Evolutionary conservation across 2,797 vertebrate species (phyloP).

Genomic region (Cyclopterus lumpus): DNA sequence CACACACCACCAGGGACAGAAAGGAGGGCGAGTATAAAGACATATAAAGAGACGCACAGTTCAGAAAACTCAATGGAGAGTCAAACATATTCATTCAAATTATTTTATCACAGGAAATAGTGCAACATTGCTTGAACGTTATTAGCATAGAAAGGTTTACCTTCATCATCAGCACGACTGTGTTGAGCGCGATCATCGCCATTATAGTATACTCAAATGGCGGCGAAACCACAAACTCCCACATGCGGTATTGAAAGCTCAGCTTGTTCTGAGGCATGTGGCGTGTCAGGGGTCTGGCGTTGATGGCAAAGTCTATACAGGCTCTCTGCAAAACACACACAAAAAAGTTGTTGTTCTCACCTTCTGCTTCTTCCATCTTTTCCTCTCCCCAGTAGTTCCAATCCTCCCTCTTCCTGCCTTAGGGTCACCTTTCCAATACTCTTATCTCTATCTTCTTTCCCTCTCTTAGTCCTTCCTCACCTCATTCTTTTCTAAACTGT

Average conservation of each 20-base stretch:
- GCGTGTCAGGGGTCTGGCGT: constrained; percentile 93
- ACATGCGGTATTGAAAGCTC: constrained; percentile 97
- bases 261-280: constrained; percentile 98
- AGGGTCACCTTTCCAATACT: not conserved
- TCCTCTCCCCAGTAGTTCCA: not conserved
- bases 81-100: constrained; percentile 29
- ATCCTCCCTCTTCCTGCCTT: not conserved
- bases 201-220: constrained; percentile 98
- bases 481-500: constrained; percentile 99
- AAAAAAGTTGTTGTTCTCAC: not conserved
- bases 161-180: constrained; percentile 99
- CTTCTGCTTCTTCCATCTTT: not conserved
- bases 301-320: constrained; percentile 98
- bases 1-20: constrained; percentile 25
- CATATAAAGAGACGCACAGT: constrained; percentile 28
- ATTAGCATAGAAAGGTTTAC: constrained; percentile 67
- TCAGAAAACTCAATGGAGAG: constrained; percentile 8
- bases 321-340: constrained; percentile 85
- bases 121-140: not conserved
- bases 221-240: constrained; percentile 98
- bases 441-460: not conserved
- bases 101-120: constrained; percentile 6
- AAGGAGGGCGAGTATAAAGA: constrained; percentile 30
- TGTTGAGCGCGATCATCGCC: constrained; percentile 99
- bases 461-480: constrained; percentile 72